Conservation (phyloP, 1,140 invertebrate species). For the Palaemon carinicauda region DNA sequence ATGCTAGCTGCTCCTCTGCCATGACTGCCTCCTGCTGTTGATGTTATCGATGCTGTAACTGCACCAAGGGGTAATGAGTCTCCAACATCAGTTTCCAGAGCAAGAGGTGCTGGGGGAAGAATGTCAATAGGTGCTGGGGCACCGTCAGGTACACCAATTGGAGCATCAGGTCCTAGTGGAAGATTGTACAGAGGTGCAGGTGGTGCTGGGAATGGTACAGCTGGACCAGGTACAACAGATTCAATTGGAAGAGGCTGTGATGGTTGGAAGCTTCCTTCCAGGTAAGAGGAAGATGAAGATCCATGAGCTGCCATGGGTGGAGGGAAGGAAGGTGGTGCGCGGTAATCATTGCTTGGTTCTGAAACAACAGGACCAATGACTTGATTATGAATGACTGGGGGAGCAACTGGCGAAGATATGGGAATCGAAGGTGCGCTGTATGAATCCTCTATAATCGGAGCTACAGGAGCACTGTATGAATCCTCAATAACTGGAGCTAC, state of each 20-base stretch:
- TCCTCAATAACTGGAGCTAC: neutral
- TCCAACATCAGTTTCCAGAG: conserved; percentile 7
- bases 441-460: neutral
- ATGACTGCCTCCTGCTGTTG: neutral
- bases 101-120: conserved; percentile 21
- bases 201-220: neutral
- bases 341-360: conserved; percentile 17
- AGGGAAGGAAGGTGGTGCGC: conserved; percentile 26
- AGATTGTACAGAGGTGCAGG: conserved; percentile 44
- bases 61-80: neutral
- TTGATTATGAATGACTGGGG: neutral
- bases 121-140: neutral
- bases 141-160: neutral
- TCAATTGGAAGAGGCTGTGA: conserved; percentile 20
- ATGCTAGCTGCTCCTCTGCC: neutral
- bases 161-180: neutral
- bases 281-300: conserved; percentile 32
- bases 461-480: neutral
- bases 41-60: neutral
- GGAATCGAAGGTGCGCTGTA: neutral
- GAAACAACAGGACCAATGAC: neutral
- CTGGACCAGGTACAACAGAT: neutral
- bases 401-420: neutral
- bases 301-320: conserved; percentile 45
- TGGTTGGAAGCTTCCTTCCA: conserved; percentile 33